These are phyloP conservation scores for Ophion ventricosus DNA, from an alignment of 2,888 invertebrate species.

Conservation along the genomic window DNA sequence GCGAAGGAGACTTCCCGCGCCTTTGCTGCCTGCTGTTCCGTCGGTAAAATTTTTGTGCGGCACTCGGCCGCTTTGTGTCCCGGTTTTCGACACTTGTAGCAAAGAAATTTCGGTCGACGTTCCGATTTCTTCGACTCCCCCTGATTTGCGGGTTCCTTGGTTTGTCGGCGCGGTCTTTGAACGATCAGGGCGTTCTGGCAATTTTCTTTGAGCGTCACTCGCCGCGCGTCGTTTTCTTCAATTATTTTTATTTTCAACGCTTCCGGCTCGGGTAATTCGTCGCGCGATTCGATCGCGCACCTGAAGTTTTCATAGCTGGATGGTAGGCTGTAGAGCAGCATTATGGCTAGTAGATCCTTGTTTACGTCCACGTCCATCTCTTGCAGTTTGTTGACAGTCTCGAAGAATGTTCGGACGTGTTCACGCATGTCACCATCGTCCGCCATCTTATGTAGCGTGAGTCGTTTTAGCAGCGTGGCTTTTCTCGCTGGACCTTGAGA, in stretches of 20 bases:
- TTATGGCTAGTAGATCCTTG: constrained; percentile 4
- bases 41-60: too few species aligned
- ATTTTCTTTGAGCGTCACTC: not conserved
- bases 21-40: too few species aligned
- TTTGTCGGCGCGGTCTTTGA: not conserved
- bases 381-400: not conserved
- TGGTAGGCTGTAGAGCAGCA: constrained; percentile 63
- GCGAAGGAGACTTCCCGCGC: constrained; percentile 7
- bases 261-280: constrained; percentile 65
- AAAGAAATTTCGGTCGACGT: too few species aligned
- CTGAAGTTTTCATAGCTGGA: constrained; percentile 67
- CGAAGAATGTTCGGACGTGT: not conserved
- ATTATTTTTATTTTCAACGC: constrained; percentile 66
- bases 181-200: constrained; percentile 3
- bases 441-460: not conserved
- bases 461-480: not conserved
- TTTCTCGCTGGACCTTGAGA: constrained; percentile 8
- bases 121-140: not conserved
- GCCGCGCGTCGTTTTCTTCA: constrained; percentile 54
- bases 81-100: constrained; percentile 4
- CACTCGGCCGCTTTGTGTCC: constrained; percentile 9
- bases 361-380: constrained; percentile 3
- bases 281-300: constrained; percentile 69
- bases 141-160: not conserved
- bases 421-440: not conserved